Conservation (phyloP, 2,797 vertebrate species). For the Varecia variegata region DNA sequence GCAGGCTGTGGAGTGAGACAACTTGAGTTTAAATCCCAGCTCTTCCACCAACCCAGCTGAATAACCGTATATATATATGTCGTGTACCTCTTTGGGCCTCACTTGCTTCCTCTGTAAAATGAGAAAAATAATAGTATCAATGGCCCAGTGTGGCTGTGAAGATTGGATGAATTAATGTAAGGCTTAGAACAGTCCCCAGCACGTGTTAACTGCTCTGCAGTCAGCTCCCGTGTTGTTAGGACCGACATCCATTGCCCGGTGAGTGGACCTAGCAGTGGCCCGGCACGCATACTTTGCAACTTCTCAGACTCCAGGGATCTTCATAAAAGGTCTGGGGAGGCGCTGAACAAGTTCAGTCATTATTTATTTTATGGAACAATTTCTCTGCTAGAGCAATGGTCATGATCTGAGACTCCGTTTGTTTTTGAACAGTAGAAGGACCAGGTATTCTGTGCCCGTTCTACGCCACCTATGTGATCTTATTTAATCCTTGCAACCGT, state of each 20-base stretch:
- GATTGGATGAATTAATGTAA: not conserved
- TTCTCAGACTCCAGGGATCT: not conserved
- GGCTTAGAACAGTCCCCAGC: not conserved
- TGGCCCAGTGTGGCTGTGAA: not conserved
- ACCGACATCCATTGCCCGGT: not conserved
- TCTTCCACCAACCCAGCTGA: not conserved
- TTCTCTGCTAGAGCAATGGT: not conserved
- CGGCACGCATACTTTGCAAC: not conserved
- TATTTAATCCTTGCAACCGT: not conserved
- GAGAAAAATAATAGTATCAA: not conserved
- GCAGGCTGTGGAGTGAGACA: not conserved
- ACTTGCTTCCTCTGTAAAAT: not conserved
- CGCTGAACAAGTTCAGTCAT: not conserved
- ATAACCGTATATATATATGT: fast-evolving
- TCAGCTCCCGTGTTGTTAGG: not conserved
- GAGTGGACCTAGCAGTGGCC: not conserved
- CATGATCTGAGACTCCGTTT: not conserved
- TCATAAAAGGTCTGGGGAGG: not conserved
- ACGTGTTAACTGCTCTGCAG: fast-evolving
- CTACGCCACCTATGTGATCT: fast-evolving
- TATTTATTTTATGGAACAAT: not conserved
- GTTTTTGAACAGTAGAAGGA: not conserved
- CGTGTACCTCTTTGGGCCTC: not conserved
- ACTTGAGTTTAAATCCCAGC: not conserved
- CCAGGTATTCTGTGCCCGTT: fast-evolving